phyloP scores from a whole-genome alignment of 1,140 invertebrate genomes.

The Pachypeltis micranthus region DNA sequence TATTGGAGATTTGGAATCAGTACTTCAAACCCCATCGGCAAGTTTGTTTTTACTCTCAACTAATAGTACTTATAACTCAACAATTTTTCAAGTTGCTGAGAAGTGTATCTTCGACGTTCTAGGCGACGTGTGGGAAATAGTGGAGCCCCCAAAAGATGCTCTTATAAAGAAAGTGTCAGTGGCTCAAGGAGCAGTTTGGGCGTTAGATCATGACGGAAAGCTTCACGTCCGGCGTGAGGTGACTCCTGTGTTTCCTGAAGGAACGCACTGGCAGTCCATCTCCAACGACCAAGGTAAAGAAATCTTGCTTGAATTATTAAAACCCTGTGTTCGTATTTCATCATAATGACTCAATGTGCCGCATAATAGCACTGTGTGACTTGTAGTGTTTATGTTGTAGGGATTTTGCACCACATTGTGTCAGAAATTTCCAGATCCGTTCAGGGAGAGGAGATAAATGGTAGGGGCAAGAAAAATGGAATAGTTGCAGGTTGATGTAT shows the following conservation, averaged over 20 bases:
- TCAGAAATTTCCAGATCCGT: too few relatives aligned
- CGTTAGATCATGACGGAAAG: constrained; percentile 46
- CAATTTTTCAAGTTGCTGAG: too few relatives aligned
- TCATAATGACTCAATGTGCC: too few relatives aligned
- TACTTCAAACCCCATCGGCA: constrained; percentile 48
- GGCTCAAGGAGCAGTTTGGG: constrained; percentile 56
- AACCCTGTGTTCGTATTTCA: background rate
- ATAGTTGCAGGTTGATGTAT: too few relatives aligned
- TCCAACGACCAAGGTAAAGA: constrained; percentile 38
- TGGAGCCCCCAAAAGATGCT: constrained; percentile 49
- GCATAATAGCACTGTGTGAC: too few relatives aligned
- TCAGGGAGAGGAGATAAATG: too few relatives aligned
- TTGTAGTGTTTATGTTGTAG: too few relatives aligned
- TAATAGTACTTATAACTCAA: background rate
- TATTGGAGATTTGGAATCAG: constrained; percentile 62
- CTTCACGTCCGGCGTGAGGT: constrained; percentile 57
- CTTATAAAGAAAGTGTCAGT: constrained; percentile 66
- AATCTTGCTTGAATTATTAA: background rate
- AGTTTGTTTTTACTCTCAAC: constrained; percentile 21
- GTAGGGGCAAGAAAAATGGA: too few relatives aligned
- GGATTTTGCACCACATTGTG: too few relatives aligned
- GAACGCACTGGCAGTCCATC: constrained; percentile 55
- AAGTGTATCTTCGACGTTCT: too few relatives aligned
- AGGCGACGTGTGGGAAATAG: constrained; percentile 46
- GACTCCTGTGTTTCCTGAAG: constrained; percentile 54